Percentiles rank a stretch among this genome's conserved stretches.
phyloP scores from a whole-genome alignment of 2,888 invertebrate genomes.

The Nomada goodeniana region DNA sequence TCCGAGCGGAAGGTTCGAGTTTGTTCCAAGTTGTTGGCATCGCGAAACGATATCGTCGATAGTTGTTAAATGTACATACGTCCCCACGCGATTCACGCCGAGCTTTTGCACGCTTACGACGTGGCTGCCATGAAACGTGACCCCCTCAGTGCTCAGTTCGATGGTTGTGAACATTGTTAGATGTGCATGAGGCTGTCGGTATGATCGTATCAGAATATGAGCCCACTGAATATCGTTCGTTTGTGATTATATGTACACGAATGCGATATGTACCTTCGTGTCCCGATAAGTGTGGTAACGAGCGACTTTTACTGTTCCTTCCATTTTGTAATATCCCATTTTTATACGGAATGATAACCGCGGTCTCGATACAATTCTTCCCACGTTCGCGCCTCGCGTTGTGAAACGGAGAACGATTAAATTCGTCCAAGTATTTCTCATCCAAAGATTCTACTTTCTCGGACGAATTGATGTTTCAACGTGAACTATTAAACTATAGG shows the following conservation, averaged over 20 bases:
- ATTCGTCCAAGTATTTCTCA: no score
- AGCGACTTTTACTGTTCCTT: not conserved
- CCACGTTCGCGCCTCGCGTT: no score
- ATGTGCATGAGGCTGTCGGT: conserved; percentile 63
- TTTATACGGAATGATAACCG: no score
- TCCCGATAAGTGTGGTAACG: not conserved
- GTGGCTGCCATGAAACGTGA: conserved; percentile 71
- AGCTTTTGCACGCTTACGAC: conserved; percentile 78
- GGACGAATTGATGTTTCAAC: no score
- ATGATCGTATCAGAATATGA: conserved; percentile 39
- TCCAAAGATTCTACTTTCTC: no score
- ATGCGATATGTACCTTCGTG: not conserved
- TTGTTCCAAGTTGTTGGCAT: not conserved
- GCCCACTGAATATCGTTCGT: not conserved
- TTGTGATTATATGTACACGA: conserved; percentile 4
- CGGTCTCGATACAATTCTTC: no score
- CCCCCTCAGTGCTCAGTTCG: conserved; percentile 54
- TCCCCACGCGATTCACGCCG: conserved; percentile 66
- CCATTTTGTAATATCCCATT: not conserved
- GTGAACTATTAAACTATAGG: no score
- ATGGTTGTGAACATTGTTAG: conserved; percentile 61
- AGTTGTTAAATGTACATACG: conserved; percentile 19
- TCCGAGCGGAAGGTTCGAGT: not conserved
- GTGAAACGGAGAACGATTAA: no score
- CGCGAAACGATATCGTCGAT: conserved; percentile 2